phyloP scores from a whole-genome alignment of 2,888 invertebrate species.

The Invenusta paracnida region DNA sequence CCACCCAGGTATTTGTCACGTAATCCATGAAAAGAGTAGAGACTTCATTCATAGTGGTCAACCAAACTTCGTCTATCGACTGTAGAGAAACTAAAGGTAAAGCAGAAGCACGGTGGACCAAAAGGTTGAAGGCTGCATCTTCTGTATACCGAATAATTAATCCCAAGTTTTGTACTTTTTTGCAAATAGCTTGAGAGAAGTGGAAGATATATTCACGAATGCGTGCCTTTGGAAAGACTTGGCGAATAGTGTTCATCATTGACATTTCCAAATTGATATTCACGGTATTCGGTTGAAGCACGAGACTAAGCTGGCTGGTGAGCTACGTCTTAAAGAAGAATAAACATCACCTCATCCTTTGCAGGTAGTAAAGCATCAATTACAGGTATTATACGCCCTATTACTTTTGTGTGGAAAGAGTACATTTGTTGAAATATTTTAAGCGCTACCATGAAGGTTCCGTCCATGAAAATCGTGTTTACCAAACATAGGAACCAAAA shows the following conservation, averaged over 20 bases:
- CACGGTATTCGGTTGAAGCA: not conserved
- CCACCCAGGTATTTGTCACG: conserved; percentile 33
- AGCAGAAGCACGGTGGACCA: not conserved
- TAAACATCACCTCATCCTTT: conserved; percentile 12
- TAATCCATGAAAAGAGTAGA: conserved; percentile 26
- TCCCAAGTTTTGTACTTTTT: not conserved
- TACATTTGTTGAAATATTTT: not conserved
- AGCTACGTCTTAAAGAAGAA: too few species aligned
- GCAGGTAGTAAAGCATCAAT: not conserved
- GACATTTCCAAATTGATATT: not conserved
- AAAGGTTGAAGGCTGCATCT: not conserved
- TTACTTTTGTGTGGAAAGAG: not conserved
- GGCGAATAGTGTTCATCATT: not conserved
- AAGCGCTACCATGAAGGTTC: not conserved
- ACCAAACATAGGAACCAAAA: not conserved
- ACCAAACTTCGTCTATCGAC: not conserved
- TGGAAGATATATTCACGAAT: not conserved
- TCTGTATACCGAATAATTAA: not conserved
- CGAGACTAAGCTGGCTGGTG: not conserved
- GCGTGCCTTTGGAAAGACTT: too few species aligned
- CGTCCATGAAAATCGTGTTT: conserved; percentile 10
- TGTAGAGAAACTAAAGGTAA: not conserved
- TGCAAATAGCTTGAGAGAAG: not conserved
- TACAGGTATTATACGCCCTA: not conserved
- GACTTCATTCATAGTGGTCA: conserved; percentile 31